Conservation (phyloP, 1,140 invertebrate species). For the Mactra quadrangularis region DNA sequence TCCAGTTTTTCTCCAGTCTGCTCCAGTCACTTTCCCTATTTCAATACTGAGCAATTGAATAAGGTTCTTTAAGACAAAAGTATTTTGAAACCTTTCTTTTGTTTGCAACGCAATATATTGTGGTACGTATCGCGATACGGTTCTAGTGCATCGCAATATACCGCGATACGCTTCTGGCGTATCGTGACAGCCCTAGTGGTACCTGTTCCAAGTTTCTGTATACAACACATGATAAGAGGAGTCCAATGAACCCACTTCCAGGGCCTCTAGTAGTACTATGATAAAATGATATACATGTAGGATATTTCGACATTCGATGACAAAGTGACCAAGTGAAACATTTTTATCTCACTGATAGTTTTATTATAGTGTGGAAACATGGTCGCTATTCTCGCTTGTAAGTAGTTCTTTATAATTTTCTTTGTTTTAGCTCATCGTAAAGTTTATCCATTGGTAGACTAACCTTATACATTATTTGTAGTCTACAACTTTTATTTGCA, state of each 20-base stretch:
- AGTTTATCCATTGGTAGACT: background rate
- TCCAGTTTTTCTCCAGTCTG: no score
- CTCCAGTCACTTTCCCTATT: no score
- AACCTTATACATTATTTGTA: background rate
- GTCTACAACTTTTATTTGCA: background rate
- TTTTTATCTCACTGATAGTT: background rate
- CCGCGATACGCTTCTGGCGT: no score
- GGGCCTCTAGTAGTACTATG: slow-evolving; percentile 3
- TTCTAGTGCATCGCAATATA: no score
- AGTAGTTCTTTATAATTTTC: background rate
- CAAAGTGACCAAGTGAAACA: background rate
- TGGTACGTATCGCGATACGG: no score
- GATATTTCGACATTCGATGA: background rate
- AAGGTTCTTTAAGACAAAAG: no score
- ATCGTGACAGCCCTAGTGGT: no score
- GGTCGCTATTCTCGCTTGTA: slow-evolving; percentile 25
- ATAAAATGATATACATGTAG: slow-evolving; percentile 21
- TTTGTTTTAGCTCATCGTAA: background rate
- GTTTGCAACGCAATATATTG: no score
- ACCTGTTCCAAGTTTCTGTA: no score
- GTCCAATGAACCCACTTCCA: background rate
- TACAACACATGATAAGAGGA: no score
- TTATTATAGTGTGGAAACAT: slow-evolving; percentile 35
- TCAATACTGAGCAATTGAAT: no score
- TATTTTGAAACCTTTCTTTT: no score